Evolutionary conservation across 2,113 vertebrate species (phyloP), one percentile per base, ranked within the genome.

Genomic region (Hippocampus abdominalis): DNA sequence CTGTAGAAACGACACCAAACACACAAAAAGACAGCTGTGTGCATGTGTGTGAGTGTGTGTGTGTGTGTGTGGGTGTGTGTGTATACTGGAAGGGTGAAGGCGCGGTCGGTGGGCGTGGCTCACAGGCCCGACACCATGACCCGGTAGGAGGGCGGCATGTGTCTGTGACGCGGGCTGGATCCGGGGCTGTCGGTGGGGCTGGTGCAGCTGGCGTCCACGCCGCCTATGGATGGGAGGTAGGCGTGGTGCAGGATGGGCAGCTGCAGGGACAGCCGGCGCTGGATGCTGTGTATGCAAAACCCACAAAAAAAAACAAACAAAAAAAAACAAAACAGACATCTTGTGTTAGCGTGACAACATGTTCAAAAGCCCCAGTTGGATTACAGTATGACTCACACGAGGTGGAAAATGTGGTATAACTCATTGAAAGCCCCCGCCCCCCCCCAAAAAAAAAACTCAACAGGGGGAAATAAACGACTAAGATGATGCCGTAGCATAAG

Each of bases 111-210:
- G 15, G 59, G 20, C 11, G 86, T 60, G 73, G 73, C 89, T 93
- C 92, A 99, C 96, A 99, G 95, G 91, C 96, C 97, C 16, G 96
- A 99, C 86, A 99, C 96, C 97, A 99, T 99, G 65, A 99, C 97
- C 91, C 96, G 95, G 90, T 98, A 99, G 83, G 97, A 97, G 42
- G 97, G 95, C 0, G 96, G 97, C 93, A 98, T 95, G 21, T 98
- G 96, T 95, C 97, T 96, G 94, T 98, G 97, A 89, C 94, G 95
- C 59, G 96, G 97, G 42, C 96, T 98, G 90, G 95, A 95, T 42
- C 94, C 94, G 75, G 96, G 97, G 92, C 97, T 99, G 65, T 94
- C 94, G 0, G 94, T 96, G 0, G 97, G 97, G 71, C 96, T 98
- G 90, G 94, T 95, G 74, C 97, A 98, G 91, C 97, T 98, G 81